Conservation (phyloP, 1,140 invertebrate species). For the Macrosteles quadrilineatus region DNA sequence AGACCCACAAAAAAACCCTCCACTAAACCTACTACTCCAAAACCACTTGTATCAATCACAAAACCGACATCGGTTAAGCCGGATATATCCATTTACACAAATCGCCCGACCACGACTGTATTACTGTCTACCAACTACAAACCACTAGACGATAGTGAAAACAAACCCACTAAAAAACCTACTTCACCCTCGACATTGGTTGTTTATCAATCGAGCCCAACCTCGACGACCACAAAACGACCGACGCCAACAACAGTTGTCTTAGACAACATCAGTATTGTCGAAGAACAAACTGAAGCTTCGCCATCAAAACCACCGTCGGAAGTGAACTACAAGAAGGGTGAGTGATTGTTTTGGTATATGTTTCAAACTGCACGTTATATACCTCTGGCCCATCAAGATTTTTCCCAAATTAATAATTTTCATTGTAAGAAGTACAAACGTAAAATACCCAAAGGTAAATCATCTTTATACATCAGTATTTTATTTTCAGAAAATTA, state of each 20-base stretch:
- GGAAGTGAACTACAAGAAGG: conserved; percentile 33
- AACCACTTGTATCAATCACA: conserved; percentile 1
- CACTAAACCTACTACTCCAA: conserved; percentile 36
- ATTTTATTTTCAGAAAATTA: too few species aligned
- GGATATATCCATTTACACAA: neutral
- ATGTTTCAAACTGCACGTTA: neutral
- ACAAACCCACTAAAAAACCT: conserved; percentile 37
- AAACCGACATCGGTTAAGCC: conserved; percentile 32
- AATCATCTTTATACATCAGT: neutral
- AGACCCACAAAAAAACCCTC: conserved; percentile 46
- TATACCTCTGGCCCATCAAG: neutral
- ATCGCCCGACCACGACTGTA: conserved; percentile 21
- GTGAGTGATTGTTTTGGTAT: conserved; percentile 29
- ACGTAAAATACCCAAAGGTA: too few species aligned
- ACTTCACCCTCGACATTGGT: conserved; percentile 22
- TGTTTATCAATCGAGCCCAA: conserved; percentile 26
- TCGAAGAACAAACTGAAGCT: conserved; percentile 11
- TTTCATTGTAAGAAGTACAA: neutral
- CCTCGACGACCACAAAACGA: conserved; percentile 20
- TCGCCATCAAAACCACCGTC: conserved; percentile 34
- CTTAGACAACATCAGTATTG: conserved; percentile 18
- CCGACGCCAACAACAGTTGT: conserved; percentile 21
- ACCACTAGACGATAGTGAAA: conserved; percentile 7
- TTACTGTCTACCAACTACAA: conserved; percentile 13
- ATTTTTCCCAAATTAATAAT: neutral